Percentiles rank a stretch among this genome's conserved stretches.
Conservation (phyloP, 2,797 vertebrate genomes). For the Aeoliscus strigatus region DNA sequence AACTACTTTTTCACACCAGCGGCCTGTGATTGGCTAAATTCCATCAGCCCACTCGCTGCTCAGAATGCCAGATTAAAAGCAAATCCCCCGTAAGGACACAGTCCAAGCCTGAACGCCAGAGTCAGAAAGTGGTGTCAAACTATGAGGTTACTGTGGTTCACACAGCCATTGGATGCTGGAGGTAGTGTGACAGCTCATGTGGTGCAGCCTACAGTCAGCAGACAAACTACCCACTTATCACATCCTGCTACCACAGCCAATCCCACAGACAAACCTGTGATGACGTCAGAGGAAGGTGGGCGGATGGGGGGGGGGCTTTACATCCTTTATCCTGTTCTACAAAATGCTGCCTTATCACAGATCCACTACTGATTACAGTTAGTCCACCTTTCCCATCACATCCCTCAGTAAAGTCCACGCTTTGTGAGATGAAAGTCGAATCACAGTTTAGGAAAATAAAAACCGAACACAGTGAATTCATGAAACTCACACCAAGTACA, state of each 20-base stretch:
- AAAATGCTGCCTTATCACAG: neutral
- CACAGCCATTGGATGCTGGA: conserved; percentile 51
- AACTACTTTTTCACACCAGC: conserved; percentile 8
- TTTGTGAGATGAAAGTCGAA: conserved; percentile 1
- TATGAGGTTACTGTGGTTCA: conserved; percentile 58
- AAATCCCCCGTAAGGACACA: conserved; percentile 20
- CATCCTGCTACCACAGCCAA: conserved; percentile 9
- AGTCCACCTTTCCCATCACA: neutral
- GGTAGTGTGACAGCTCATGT: conserved; percentile 36
- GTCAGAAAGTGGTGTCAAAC: conserved; percentile 10
- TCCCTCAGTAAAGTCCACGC: rapidly evolving
- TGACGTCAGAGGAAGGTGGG: conserved; percentile 10
- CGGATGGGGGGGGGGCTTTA: too few relatives aligned
- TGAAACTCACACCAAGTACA: too few relatives aligned
- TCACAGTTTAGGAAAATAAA: neutral
- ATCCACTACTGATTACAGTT: neutral
- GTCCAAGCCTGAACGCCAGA: neutral
- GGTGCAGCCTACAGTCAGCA: conserved; percentile 19
- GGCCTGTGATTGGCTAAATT: conserved; percentile 8
- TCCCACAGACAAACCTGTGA: conserved; percentile 16
- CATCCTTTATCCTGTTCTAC: neutral
- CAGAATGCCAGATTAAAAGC: conserved; percentile 31
- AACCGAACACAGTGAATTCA: too few relatives aligned
- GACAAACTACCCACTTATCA: conserved; percentile 5
- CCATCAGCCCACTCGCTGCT: conserved; percentile 22